Percentiles rank a stretch among this genome's conserved stretches.
Evolutionary conservation across 2,797 vertebrate genomes (phyloP).

Genomic region (Typhlichthys eigenmanni): DNA sequence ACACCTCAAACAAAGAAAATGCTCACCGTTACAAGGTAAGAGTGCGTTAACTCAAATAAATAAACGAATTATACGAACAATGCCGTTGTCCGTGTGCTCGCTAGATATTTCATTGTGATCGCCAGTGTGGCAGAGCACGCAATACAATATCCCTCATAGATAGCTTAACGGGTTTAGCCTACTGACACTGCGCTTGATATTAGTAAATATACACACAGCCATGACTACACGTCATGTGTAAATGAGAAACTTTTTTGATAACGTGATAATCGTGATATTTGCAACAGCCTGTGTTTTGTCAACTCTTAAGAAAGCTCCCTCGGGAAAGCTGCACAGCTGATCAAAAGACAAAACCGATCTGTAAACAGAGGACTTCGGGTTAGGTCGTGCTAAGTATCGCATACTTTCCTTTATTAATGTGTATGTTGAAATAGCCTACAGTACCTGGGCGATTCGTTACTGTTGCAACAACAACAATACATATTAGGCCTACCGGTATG

Average conservation of each 20-base stretch:
- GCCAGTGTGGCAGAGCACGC: constrained; percentile 33
- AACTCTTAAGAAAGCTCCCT: background rate
- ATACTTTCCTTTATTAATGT: no score
- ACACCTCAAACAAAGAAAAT: constrained; percentile 29
- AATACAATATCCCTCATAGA: constrained; percentile 11
- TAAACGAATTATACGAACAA: background rate
- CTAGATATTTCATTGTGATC: constrained; percentile 30
- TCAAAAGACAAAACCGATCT: no score
- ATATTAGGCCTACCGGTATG: no score
- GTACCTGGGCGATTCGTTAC: no score
- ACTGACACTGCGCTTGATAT: background rate
- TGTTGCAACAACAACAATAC: no score
- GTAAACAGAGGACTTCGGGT: no score
- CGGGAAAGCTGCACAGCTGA: background rate
- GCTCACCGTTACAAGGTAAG: constrained; percentile 60
- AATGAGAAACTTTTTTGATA: background rate
- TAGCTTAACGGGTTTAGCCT: background rate
- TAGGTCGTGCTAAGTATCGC: no score
- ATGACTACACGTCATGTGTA: background rate
- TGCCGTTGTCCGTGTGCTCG: background rate
- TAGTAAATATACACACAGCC: no score
- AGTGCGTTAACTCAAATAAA: background rate
- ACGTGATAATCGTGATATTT: constrained; percentile 38
- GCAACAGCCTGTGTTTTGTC: constrained; percentile 41
- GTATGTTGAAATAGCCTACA: no score